Conservation (phyloP, 2,113 vertebrate species). For the Salvelinus namaycush region DNA sequence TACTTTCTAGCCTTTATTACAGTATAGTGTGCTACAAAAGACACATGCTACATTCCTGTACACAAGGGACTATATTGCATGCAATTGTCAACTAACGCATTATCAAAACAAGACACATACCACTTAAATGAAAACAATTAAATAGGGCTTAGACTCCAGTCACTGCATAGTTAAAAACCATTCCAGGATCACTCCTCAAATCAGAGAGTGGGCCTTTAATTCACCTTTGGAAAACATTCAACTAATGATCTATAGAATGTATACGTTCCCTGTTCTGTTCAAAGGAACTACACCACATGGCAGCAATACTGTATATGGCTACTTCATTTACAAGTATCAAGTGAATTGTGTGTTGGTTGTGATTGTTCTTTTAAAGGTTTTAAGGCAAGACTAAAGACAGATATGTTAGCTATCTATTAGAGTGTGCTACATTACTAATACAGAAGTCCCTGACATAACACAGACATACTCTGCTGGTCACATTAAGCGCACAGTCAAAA, state of each 20-base stretch:
- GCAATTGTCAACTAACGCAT: no score
- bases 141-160: not conserved
- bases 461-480: not conserved
- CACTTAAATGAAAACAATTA: conserved; percentile 25
- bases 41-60: conserved; percentile 14
- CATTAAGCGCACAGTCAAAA: not conserved
- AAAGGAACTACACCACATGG: conserved; percentile 47
- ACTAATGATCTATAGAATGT: conserved; percentile 46
- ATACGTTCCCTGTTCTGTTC: conserved; percentile 16
- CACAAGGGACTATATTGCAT: conserved; percentile 20
- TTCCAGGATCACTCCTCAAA: no score
- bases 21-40: conserved; percentile 28
- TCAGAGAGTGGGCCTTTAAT: no score
- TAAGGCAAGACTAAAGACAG: conserved; percentile 68
- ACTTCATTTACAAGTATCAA: conserved; percentile 41
- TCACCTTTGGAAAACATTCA: not conserved
- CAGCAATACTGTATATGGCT: conserved; percentile 38
- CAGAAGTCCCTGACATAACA: conserved; percentile 4
- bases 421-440: conserved; percentile 59
- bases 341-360: conserved; percentile 24
- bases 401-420: not conserved
- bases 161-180: no score
- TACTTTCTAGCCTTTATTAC: conserved; percentile 9
- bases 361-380: conserved; percentile 44
- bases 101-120: conserved; percentile 41